A percentile compares a stretch with the other conserved stretches of the same genome.
These are phyloP conservation scores for Spizaetus ornatus DNA, from an alignment of 2,113 vertebrate genomes.

Conservation along the genomic window DNA sequence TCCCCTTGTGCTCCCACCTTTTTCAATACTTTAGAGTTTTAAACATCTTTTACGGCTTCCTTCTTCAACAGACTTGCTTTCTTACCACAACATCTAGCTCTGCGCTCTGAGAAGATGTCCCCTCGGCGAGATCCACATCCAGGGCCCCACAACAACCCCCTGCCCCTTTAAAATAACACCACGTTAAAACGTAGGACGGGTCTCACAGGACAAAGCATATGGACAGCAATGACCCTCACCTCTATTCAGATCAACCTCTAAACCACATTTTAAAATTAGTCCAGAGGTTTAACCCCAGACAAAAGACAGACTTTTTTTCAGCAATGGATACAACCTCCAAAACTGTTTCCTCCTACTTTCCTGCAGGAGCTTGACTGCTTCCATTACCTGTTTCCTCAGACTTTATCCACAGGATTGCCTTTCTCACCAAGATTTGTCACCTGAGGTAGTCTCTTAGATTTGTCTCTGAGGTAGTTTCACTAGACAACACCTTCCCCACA, in stretches of 20 bases:
- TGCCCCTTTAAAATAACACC: background rate
- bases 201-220: background rate
- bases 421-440: background rate
- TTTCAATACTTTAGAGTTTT: background rate
- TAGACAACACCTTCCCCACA: background rate
- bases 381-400: background rate
- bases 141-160: background rate
- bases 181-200: fast-evolving
- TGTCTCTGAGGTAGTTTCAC: background rate
- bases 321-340: background rate
- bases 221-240: background rate
- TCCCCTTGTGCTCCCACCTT: background rate
- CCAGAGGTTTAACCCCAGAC: background rate
- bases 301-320: background rate
- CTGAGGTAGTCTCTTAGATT: background rate
- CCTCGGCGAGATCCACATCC: background rate
- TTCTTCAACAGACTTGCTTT: background rate
- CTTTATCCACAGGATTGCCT: background rate
- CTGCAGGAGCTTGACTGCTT: background rate
- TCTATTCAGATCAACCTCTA: background rate
- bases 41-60: background rate
- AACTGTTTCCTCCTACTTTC: background rate
- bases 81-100: background rate
- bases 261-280: background rate
- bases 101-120: background rate